phyloP scores from a whole-genome alignment of 2,797 vertebrate species.

The Acestrorhynchus altus region DNA sequence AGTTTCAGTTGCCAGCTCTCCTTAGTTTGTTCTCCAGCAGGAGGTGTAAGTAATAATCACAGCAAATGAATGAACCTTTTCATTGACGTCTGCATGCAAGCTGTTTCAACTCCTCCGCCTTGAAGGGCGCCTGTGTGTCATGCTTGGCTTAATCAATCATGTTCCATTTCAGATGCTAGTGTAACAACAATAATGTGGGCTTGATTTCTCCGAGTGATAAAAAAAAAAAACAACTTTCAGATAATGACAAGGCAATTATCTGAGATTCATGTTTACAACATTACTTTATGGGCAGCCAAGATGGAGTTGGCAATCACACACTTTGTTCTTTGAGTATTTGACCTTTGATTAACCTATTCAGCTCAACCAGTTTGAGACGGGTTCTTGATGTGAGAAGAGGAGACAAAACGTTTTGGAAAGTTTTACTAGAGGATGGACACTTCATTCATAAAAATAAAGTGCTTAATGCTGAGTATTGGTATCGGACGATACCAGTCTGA shows the following conservation, averaged over 20 bases:
- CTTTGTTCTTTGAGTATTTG: background rate
- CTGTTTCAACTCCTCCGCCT: background rate
- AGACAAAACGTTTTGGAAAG: background rate
- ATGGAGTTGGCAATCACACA: background rate
- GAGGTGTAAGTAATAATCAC: background rate
- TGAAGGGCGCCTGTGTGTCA: background rate
- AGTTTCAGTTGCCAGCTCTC: background rate
- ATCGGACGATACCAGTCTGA: too few relatives aligned
- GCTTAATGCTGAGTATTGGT: too few relatives aligned
- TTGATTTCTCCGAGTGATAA: constrained; percentile 1
- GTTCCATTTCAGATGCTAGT: background rate
- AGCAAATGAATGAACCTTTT: constrained; percentile 7
- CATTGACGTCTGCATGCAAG: background rate
- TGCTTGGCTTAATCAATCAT: background rate
- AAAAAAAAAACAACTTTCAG: background rate
- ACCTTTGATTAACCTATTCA: background rate
- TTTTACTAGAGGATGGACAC: background rate
- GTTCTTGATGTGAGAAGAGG: background rate
- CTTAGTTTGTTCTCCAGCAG: background rate
- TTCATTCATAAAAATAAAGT: too few relatives aligned
- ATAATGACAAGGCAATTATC: background rate
- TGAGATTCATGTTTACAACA: background rate
- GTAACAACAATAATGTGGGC: background rate
- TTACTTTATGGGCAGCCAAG: too few relatives aligned
- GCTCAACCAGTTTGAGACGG: background rate